Evolutionary conservation across 2,888 invertebrate species (phyloP), one percentile per base, ranked within the genome.

Genomic region (Chalcosyrphus nemorum): DNA sequence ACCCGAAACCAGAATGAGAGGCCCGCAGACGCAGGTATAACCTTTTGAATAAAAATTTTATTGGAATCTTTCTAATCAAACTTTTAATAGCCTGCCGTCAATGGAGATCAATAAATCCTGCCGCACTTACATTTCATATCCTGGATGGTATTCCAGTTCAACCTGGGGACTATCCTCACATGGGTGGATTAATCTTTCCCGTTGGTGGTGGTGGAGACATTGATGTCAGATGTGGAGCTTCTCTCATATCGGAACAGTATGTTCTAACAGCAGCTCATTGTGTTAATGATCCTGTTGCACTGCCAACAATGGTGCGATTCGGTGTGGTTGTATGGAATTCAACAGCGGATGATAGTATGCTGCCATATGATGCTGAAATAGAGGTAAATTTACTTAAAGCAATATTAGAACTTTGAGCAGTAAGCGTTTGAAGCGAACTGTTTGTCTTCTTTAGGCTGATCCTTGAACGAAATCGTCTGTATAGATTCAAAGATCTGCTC

Each of bases 121-220:
- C 65, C 11, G 47, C 50, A n/a, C 63, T 71, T 1, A 57, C 76
- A 6, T 66, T 86, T 0, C 86, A 88, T 17, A 88, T 88, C 7
- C 32, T 87, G 9, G 86, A 86, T 47, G 88, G 88, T 3, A 6
- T 68, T 9, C 75, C 80, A 27, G 75, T 86, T 2, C 43, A 27
- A 0, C 54, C 80, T 9, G 88, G 87, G 11, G 88, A 87, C 61
- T 88, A 78, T 68, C 87, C 87, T 0, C 87, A 87, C 32, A 86
- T 87, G 86, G 87, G 74, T 17, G 87, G 80, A 9, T 54, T 87
- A 1, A 66, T 86, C 5, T 87, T 84, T 70, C 47, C 63, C 1
- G 43, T 24, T 11, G 68, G 43, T 29, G 68, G 54, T 13, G 85
- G 61, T 6, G 4, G 9, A 29, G 41, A 38, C 2, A 52, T 68